Conservation (phyloP, 2,797 vertebrate genomes). For the Antrozous pallidus region DNA sequence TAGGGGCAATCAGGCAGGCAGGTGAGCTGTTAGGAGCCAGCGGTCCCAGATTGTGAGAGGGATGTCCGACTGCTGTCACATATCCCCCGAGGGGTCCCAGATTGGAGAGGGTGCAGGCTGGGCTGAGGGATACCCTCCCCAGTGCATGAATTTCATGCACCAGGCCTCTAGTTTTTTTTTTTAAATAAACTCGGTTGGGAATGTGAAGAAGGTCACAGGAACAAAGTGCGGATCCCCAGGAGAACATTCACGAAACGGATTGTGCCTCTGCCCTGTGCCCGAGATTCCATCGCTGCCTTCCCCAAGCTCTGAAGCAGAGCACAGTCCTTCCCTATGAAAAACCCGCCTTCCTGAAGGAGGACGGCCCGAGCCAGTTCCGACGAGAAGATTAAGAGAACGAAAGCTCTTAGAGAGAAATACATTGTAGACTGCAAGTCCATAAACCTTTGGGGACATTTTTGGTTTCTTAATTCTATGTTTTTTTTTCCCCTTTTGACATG, state of each 20-base stretch:
- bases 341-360: neutral
- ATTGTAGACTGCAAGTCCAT: no score
- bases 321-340: neutral
- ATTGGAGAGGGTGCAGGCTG: no score
- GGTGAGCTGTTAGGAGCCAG: no score
- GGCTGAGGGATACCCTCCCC: no score
- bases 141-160: no score
- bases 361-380: no score
- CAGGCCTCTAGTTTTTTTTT: neutral
- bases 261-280: no score
- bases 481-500: neutral
- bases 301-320: neutral
- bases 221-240: neutral
- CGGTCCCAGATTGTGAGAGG: no score
- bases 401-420: neutral
- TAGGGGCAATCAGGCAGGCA: no score
- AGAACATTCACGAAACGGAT: neutral
- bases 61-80: no score
- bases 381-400: neutral
- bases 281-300: rapidly evolving
- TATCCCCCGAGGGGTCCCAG: no score
- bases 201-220: neutral
- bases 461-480: neutral
- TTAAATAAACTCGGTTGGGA: neutral
- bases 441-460: neutral